Evolutionary conservation across 1,140 invertebrate genomes (phyloP).

Genomic region (Lysiphlebus fabarum): DNA sequence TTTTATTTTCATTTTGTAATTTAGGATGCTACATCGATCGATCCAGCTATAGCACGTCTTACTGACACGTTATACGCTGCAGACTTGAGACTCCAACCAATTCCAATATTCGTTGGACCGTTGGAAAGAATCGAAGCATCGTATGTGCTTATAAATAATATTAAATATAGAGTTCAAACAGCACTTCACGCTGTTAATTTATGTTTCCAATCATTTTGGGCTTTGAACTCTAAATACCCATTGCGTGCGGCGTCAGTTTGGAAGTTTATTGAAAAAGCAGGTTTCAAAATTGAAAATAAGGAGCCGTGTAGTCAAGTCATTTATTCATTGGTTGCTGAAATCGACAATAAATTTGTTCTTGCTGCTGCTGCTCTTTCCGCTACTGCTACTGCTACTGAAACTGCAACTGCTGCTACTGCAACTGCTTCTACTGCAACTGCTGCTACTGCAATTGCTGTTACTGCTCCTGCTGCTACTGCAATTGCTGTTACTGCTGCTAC

Average conservation of each 20-base stretch:
- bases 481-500: neutral
- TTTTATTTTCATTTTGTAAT: too few relatives aligned
- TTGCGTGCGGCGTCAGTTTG: neutral
- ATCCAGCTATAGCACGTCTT: too few relatives aligned
- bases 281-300: neutral
- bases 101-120: constrained; percentile 4
- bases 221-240: neutral
- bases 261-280: constrained; percentile 1
- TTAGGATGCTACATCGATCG: too few relatives aligned
- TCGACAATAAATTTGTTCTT: too few relatives aligned
- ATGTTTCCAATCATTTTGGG: neutral
- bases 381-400: neutral
- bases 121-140: neutral
- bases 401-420: neutral
- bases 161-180: neutral
- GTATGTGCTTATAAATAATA: constrained; percentile 4
- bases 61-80: too few relatives aligned
- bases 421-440: neutral
- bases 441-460: neutral
- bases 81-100: neutral
- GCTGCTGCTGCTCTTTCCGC: too few relatives aligned
- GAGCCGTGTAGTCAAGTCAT: neutral
- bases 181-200: constrained; percentile 2
- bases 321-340: neutral
- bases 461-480: neutral